These are phyloP conservation scores for Bucorvus abyssinicus DNA, from an alignment of 2,797 vertebrate species.

Conservation along the genomic window DNA sequence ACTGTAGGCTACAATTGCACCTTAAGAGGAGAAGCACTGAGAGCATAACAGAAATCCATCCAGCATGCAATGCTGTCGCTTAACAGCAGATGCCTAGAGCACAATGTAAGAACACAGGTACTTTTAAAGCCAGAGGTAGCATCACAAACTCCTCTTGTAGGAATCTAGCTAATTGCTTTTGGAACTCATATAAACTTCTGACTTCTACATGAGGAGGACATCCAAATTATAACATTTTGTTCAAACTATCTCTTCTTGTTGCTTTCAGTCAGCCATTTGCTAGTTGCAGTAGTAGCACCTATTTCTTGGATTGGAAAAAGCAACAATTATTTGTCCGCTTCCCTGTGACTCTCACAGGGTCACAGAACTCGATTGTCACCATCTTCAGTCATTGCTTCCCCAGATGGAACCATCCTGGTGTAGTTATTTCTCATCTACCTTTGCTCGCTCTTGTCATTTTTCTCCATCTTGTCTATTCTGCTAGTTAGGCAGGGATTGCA, in stretches of 20 bases:
- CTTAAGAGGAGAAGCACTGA: neutral
- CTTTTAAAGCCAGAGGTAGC: conserved; percentile 12
- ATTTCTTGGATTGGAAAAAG: neutral
- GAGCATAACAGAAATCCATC: conserved; percentile 5
- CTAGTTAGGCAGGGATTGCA: neutral
- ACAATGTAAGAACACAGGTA: neutral
- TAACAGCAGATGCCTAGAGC: neutral
- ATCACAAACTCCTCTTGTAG: neutral
- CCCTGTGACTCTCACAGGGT: neutral
- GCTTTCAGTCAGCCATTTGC: neutral
- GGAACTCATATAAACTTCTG: neutral
- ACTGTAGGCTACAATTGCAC: conserved; percentile 20
- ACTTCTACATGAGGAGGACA: neutral
- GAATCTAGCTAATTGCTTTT: neutral
- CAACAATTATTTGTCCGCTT: neutral
- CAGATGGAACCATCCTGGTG: neutral
- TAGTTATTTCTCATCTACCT: neutral
- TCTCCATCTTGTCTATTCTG: neutral
- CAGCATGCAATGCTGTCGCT: neutral
- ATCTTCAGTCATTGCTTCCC: neutral
- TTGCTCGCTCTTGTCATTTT: neutral
- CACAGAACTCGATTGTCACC: neutral
- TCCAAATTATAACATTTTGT: neutral
- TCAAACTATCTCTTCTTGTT: neutral
- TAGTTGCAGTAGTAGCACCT: neutral